phyloP scores from a whole-genome alignment of 2,797 vertebrate genomes.

The Takifugu rubripes region DNA sequence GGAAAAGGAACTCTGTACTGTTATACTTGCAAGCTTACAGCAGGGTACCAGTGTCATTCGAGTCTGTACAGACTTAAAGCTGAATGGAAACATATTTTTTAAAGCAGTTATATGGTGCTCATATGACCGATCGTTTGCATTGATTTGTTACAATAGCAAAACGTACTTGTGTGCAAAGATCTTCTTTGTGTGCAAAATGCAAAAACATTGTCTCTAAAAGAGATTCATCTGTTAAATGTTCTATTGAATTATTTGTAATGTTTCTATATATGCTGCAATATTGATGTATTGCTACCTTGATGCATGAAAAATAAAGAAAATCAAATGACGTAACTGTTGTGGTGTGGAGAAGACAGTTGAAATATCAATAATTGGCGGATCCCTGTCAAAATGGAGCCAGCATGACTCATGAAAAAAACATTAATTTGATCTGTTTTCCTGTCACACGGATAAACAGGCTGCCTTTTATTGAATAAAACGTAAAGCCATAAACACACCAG shows the following conservation, averaged over 20 bases:
- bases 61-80: constrained; percentile 71
- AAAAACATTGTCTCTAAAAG: constrained; percentile 79
- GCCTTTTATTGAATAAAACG: no score
- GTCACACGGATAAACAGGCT: no score
- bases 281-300: constrained; percentile 58
- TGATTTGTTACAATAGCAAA: constrained; percentile 76
- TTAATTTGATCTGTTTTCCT: no score
- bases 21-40: constrained; percentile 54
- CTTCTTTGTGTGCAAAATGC: constrained; percentile 75
- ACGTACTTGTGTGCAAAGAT: constrained; percentile 78
- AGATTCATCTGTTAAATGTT: constrained; percentile 81
- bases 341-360: background rate
- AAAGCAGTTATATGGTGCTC: constrained; percentile 72
- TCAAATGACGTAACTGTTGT: background rate
- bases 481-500: no score
- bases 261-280: constrained; percentile 56
- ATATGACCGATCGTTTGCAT: constrained; percentile 74
- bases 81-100: constrained; percentile 39
- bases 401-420: no score
- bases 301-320: constrained; percentile 68
- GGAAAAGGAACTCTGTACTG: constrained; percentile 54
- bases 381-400: no score
- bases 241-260: constrained; percentile 79
- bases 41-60: constrained; percentile 61
- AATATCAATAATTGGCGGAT: no score